Evolutionary conservation across 2,797 vertebrate genomes (phyloP).

Genomic region (Pyrocephalus nanus): DNA sequence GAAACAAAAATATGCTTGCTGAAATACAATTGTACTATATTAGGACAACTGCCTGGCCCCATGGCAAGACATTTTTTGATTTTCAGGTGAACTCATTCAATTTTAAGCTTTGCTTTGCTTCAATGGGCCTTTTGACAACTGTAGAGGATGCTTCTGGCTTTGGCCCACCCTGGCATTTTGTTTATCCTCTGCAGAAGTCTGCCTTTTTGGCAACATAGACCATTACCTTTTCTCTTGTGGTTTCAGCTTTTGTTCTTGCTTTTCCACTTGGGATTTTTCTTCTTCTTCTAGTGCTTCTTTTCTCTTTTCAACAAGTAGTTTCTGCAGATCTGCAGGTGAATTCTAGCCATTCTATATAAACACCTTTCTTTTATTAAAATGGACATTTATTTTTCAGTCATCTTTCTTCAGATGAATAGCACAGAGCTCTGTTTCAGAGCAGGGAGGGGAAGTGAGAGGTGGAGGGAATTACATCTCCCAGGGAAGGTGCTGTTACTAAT

Average conservation of each 20-base stretch:
- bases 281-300: neutral
- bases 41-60: neutral
- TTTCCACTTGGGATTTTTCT: neutral
- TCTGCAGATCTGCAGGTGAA: neutral
- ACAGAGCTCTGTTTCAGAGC: neutral
- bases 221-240: neutral
- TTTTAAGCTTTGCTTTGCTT: neutral
- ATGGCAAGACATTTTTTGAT: neutral
- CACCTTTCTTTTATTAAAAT: neutral
- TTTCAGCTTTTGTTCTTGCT: slow-evolving; percentile 9
- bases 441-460: neutral
- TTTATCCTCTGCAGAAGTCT: neutral
- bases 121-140: neutral
- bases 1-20: neutral
- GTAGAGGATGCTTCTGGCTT: neutral
- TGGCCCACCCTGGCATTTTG: neutral
- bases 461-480: neutral
- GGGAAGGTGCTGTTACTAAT: neutral
- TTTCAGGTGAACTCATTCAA: neutral
- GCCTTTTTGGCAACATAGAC: neutral
- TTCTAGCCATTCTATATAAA: neutral
- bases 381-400: neutral
- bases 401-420: neutral
- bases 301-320: neutral
- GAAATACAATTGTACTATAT: neutral